phyloP scores from a whole-genome alignment of 2,113 vertebrate genomes.

The Halcyon senegalensis region DNA sequence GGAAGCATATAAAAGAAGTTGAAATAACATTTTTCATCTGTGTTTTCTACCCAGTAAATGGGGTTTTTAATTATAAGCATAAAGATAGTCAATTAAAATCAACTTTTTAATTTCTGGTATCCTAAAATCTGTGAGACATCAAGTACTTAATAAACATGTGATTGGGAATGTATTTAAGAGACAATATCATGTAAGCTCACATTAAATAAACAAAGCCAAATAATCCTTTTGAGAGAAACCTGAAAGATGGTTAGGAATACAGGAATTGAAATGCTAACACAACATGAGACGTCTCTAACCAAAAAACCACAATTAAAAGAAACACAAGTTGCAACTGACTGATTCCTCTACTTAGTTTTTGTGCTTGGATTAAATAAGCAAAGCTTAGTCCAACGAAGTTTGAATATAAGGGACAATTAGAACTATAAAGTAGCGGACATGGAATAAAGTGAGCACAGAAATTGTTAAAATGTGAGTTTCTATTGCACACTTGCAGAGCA shows the following conservation, averaged over 20 bases:
- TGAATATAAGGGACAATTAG: neutral
- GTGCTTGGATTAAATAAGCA: neutral
- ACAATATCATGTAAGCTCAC: neutral
- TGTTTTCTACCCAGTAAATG: neutral
- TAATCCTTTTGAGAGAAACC: neutral
- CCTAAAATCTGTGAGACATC: neutral
- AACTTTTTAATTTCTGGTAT: neutral
- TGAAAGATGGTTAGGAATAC: neutral
- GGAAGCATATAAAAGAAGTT: neutral
- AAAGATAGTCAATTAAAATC: neutral
- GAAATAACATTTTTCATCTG: neutral
- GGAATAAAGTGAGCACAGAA: neutral
- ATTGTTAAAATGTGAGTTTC: neutral
- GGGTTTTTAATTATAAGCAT: neutral
- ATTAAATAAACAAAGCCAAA: neutral
- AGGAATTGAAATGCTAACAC: neutral
- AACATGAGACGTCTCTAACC: neutral
- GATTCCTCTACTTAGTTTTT: neutral
- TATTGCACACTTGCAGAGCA: no score
- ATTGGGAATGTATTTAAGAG: neutral
- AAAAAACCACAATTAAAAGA: neutral
- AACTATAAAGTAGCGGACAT: neutral
- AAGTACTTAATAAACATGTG: neutral
- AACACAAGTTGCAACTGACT: neutral
- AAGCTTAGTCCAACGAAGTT: neutral